Evolutionary conservation across 2,113 vertebrate species (phyloP).

Genomic region (Atractosteus spatula): DNA sequence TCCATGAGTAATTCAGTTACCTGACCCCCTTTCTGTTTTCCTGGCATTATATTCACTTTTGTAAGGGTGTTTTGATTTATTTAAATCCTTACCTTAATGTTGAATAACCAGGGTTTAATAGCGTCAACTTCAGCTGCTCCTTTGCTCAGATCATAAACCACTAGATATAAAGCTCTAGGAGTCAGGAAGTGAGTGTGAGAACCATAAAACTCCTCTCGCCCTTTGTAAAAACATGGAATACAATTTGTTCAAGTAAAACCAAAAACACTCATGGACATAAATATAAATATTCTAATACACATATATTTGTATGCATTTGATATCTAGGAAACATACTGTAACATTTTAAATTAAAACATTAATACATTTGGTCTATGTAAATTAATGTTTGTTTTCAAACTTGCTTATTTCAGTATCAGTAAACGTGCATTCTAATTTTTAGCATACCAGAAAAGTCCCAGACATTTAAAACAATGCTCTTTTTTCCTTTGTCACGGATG

Average conservation of each 20-base stretch:
- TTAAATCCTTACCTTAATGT: conserved; percentile 81
- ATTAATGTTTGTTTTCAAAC: background rate
- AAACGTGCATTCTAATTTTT: background rate
- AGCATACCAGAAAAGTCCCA: conserved; percentile 93
- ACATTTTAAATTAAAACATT: no score
- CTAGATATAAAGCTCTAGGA: conserved; percentile 84
- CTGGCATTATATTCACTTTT: background rate
- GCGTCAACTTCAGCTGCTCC: conserved; percentile 82
- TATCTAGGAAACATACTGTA: no score
- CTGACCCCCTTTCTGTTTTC: no score
- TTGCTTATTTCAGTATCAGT: background rate
- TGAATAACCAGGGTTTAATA: conserved; percentile 95
- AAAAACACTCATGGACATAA: no score
- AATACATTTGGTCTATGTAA: no score
- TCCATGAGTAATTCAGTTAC: no score
- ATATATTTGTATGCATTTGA: no score
- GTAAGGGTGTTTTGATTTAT: background rate
- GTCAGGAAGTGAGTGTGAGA: conserved; percentile 91
- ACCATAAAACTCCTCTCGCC: conserved; percentile 85
- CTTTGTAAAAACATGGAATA: conserved; percentile 49
- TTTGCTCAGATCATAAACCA: conserved; percentile 90
- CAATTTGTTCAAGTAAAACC: background rate
- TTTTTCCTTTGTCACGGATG: conserved; percentile 74
- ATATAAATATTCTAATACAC: no score
- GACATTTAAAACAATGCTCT: conserved; percentile 82